These are phyloP conservation scores for Andrena cerasifolii DNA, from an alignment of 1,140 invertebrate genomes.

Conservation along the genomic window DNA sequence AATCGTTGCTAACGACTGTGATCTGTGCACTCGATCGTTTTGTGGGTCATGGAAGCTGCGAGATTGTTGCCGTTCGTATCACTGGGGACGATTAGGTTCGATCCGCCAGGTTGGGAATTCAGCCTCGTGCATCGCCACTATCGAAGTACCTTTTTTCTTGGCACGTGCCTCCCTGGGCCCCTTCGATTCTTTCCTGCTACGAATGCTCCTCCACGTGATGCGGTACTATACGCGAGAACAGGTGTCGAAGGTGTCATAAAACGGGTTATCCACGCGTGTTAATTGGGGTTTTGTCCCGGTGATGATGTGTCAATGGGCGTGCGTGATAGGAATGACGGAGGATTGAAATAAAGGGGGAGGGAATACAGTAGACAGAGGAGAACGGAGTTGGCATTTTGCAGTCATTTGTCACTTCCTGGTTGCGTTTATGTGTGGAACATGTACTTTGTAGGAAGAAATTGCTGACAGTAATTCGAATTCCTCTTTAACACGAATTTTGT, in stretches of 20 bases:
- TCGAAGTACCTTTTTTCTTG: conserved; percentile 40
- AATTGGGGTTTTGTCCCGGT: background rate
- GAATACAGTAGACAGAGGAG: too few relatives aligned
- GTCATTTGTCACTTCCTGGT: background rate
- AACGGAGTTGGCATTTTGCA: background rate
- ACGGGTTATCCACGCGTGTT: background rate
- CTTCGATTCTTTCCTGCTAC: conserved; percentile 18
- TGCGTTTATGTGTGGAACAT: too few relatives aligned
- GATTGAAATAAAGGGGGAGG: too few relatives aligned
- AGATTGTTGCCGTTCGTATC: too few relatives aligned
- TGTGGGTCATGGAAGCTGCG: too few relatives aligned
- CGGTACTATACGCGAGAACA: conserved; percentile 29
- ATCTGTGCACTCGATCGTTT: too few relatives aligned
- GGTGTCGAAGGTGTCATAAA: conserved; percentile 1
- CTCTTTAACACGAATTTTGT: background rate
- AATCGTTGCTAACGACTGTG: too few relatives aligned
- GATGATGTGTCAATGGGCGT: background rate
- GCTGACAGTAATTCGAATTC: background rate
- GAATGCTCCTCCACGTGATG: background rate
- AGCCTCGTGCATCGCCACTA: conserved; percentile 20
- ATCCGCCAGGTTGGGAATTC: background rate
- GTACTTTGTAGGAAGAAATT: too few relatives aligned
- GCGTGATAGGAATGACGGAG: background rate
- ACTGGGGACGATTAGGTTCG: too few relatives aligned
- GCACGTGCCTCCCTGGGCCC: conserved; percentile 35